Base-by-base conservation (phyloP, 2,113 vertebrate species). In the Chlamydotis undulata region DNA sequence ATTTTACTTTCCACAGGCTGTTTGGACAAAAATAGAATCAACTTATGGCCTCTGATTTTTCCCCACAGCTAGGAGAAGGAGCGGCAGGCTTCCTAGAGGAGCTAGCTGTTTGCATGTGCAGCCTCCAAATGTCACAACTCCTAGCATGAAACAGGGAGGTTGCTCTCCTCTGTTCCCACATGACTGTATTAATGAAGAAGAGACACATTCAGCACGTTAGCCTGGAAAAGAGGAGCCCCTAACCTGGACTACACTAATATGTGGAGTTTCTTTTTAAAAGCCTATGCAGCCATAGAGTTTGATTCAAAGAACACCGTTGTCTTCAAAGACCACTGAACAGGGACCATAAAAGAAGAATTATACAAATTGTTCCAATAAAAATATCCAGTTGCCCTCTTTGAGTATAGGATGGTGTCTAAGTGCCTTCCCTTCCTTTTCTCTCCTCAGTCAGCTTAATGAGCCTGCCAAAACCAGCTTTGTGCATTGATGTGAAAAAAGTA, bases 1-100 rank as follows among this genome's bases (percentile, higher is more conserved):
- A 37, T 69, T 96, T 86, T 90, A 49, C 81, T 93, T 91, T 87
- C 41, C 57, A 90, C 45, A 70, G 71, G 7, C 91, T 79, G 74
- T 75, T 64, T 37, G 67, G 87, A 76, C 82, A 87, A 88, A 96
- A 96, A 80, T 43, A 91, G 90, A 79, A 93, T 35, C 49, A 82
- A 83, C 41, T 96, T 90, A 83, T 4, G 50, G 78, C 87, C 87
- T 91, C 45, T 2, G 4, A 9, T 65, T 92, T 87, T 69, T 70
- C 67, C 73, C 81, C 61, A 63, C 45, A 76, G 52, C 57, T 31
- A 50, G 59, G n/a, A 83, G 74, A 95, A 83, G 53, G 50, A 82
- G 87, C 0, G 0, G 17, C 76, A 89, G 53, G 41, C 65, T 87
- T 91, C 89, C 61, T 83, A 45, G 55, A 90, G 67, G 74, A 94